Base-by-base conservation (phyloP, 2,888 invertebrate genomes). In the Physocephala rufipes region DNA sequence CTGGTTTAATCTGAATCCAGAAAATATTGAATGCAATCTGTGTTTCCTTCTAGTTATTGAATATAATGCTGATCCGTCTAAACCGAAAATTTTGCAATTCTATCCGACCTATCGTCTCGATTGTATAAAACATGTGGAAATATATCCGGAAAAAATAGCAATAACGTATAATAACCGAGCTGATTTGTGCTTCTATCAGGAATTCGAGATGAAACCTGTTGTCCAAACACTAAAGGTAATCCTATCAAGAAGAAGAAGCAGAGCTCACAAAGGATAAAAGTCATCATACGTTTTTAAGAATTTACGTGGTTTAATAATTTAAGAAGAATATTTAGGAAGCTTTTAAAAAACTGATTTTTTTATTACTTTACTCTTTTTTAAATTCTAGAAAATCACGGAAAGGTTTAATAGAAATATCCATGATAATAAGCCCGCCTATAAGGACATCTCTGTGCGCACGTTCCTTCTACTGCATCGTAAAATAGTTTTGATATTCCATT, bases 361-460 rank as follows among this genome's bases (percentile, higher is more conserved):
- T n/a, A n/a, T n/a, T n/a, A n/a, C n/a, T n/a, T n/a, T 55, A 19
- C 55, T 24, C 55, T 45, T 63, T 47, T 26, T 63, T 15, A 19
- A 21, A 49, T 74, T 75, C 4, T 72, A 90, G 90, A 87, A 86
- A 80, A 88, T 92, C 0, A 84, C 86, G 0, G 93, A 93, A 80
- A 90, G 89, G 16, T 94, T 89, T 79, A 80, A 88, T 30, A 87
- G 91, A 16, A 89, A 93, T 15, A 58, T 62, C 13, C 65, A 69
- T 77, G 78, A 85, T 26, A 82, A 84, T 1, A 77, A 89, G n/a
- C 87, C 88, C 0, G 88, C 91, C 0, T 86, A 87, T 16, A 86
- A 89, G 4, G 91, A 94, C 75, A 87, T 94, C 19, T 91, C 91
- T 71, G 87, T 88, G 70, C 89, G 91, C 64, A 90, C 89, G 59